Percentiles rank a stretch among this genome's conserved stretches.
Conservation (phyloP, 2,113 vertebrate species). For the Haplochromis vanheusdeni region DNA sequence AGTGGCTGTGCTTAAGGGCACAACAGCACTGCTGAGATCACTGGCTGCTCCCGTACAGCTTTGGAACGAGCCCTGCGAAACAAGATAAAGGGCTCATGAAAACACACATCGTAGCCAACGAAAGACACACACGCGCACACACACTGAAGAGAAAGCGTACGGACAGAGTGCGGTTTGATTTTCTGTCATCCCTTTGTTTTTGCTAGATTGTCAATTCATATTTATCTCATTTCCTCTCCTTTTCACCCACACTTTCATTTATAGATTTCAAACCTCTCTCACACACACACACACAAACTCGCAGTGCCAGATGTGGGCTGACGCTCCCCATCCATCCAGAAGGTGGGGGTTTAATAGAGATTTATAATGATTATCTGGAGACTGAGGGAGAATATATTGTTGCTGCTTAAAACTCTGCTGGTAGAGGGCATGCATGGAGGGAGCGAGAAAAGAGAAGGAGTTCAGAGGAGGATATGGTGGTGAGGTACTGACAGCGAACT, state of each 20-base stretch:
- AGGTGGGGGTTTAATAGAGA: constrained; percentile 54
- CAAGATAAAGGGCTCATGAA: constrained; percentile 48
- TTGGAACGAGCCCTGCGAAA: constrained; percentile 41
- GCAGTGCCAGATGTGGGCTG: constrained; percentile 46
- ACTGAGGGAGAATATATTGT: constrained; percentile 15
- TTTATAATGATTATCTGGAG: constrained; percentile 59
- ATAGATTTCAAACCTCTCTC: constrained; percentile 24
- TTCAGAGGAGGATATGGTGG: background rate
- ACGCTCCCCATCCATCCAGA: constrained; percentile 52
- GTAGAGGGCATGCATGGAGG: background rate
- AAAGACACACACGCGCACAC: background rate
- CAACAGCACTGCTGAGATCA: constrained; percentile 57
- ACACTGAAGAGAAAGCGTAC: background rate
- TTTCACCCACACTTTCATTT: constrained; percentile 21
- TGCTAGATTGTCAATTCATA: constrained; percentile 49
- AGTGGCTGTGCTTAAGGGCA: constrained; percentile 68
- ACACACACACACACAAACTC: background rate
- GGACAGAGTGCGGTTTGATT: constrained; percentile 41
- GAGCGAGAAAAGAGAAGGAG: background rate
- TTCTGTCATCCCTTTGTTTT: constrained; percentile 56
- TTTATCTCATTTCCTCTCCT: constrained; percentile 37
- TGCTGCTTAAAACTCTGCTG: constrained; percentile 5
- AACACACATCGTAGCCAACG: background rate
- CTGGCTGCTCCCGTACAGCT: constrained; percentile 42
- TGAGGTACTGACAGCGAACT: background rate